Percentiles rank a stretch among this genome's conserved stretches.
These are phyloP conservation scores for Chrysotoxum bicinctum DNA, from an alignment of 2,888 invertebrate species.

Conservation along the genomic window DNA sequence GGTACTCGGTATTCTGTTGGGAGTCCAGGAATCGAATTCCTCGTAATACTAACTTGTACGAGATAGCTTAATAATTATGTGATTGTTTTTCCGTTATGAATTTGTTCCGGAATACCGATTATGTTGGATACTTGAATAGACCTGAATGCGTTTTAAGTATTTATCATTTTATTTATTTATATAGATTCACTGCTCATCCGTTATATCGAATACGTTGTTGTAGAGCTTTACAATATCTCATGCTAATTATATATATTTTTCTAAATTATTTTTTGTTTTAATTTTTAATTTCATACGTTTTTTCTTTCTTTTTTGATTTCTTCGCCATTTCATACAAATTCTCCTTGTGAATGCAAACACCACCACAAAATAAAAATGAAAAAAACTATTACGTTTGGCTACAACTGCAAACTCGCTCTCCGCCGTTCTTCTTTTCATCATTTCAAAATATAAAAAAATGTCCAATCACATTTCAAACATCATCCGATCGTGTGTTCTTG, in stretches of 20 bases:
- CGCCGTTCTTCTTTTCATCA: conserved; percentile 71
- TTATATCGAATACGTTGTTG: not conserved
- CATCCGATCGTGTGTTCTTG: conserved; percentile 57
- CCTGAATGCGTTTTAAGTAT: too few species aligned
- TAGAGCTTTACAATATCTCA: conserved; percentile 5
- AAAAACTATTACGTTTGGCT: conserved; percentile 62
- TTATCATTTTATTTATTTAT: not conserved
- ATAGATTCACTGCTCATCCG: not conserved
- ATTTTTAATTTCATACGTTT: conserved; percentile 72
- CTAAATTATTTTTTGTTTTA: conserved; percentile 48
- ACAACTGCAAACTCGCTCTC: conserved; percentile 69
- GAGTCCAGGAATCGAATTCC: not conserved
- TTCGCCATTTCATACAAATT: conserved; percentile 73
- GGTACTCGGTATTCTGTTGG: not conserved
- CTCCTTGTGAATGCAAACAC: conserved; percentile 75
- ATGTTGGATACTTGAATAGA: not conserved
- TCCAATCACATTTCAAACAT: conserved; percentile 65
- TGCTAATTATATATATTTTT: conserved; percentile 16
- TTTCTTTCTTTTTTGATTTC: conserved; percentile 75
- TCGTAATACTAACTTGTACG: not conserved
- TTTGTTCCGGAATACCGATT: not conserved
- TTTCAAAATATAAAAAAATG: conserved; percentile 52
- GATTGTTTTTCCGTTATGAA: not conserved
- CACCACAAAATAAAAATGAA: conserved; percentile 59
- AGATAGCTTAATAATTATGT: not conserved